Conservation (phyloP, 2,113 vertebrate species). For the Sisor rabdophorus region DNA sequence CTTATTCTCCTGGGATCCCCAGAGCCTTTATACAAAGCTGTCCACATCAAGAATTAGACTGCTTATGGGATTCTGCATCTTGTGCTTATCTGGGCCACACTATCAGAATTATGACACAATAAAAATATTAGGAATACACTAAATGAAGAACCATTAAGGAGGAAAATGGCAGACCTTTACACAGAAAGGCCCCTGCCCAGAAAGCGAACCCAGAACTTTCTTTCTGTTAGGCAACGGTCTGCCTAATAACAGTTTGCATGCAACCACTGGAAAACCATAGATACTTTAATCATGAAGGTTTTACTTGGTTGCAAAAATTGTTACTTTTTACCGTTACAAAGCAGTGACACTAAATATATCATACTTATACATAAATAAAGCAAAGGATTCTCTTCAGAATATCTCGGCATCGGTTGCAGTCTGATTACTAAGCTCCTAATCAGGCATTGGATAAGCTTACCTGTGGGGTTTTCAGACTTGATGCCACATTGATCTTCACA, state of each 20-base stretch:
- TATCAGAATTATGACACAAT: not conserved
- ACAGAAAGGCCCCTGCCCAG: too few relatives aligned
- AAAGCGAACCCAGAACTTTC: too few relatives aligned
- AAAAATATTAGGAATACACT: not conserved
- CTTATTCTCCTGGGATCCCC: not conserved
- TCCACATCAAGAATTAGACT: not conserved
- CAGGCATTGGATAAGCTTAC: not conserved
- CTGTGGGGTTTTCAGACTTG: not conserved
- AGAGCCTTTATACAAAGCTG: not conserved
- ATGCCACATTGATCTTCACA: constrained; percentile 12
- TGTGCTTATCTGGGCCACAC: not conserved
- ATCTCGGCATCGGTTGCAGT: not conserved
- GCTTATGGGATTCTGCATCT: not conserved
- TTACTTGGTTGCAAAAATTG: not conserved
- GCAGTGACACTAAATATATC: not conserved
- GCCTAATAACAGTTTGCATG: not conserved
- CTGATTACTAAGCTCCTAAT: constrained; percentile 7
- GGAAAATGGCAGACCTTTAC: not conserved
- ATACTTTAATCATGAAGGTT: not conserved
- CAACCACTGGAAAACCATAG: not conserved
- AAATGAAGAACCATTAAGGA: not conserved
- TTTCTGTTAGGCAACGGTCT: too few relatives aligned
- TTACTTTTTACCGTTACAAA: not conserved
- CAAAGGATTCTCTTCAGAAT: not conserved
- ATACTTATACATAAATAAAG: not conserved